phyloP scores from a whole-genome alignment of 2,113 vertebrate species.

The Motacilla alba region DNA sequence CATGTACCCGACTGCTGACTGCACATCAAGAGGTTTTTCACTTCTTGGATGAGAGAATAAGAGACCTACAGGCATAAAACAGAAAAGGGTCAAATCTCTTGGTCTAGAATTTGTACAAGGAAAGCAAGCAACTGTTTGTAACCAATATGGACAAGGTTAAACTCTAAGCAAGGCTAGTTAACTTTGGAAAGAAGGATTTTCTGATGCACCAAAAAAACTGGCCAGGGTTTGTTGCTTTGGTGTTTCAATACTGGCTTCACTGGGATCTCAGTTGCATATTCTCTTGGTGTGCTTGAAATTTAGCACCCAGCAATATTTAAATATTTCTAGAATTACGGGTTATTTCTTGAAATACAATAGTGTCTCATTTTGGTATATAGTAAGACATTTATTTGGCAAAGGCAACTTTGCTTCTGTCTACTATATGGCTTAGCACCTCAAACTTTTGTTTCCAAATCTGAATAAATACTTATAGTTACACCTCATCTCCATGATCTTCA shows the following conservation, averaged over 20 bases:
- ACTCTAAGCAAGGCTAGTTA: neutral
- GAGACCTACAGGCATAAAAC: neutral
- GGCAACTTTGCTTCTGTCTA: neutral
- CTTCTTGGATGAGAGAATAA: neutral
- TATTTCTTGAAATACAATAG: neutral
- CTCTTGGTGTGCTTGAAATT: neutral
- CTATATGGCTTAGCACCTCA: neutral
- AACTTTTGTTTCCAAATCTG: neutral
- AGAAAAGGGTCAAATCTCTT: neutral
- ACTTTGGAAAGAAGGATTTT: neutral
- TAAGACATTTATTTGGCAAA: neutral
- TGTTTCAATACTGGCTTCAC: neutral
- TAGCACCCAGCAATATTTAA: neutral
- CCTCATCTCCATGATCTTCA: neutral
- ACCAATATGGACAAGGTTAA: neutral
- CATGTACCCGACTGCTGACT: neutral
- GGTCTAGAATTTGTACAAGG: neutral
- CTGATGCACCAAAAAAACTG: neutral
- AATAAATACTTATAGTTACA: neutral
- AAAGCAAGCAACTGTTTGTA: neutral
- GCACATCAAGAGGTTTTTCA: neutral
- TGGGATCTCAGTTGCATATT: neutral
- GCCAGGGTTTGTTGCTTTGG: neutral
- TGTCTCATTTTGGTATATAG: neutral
- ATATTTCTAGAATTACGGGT: neutral